Conservation (phyloP, 2,888 invertebrate genomes). For the Morinoia aosen region DNA sequence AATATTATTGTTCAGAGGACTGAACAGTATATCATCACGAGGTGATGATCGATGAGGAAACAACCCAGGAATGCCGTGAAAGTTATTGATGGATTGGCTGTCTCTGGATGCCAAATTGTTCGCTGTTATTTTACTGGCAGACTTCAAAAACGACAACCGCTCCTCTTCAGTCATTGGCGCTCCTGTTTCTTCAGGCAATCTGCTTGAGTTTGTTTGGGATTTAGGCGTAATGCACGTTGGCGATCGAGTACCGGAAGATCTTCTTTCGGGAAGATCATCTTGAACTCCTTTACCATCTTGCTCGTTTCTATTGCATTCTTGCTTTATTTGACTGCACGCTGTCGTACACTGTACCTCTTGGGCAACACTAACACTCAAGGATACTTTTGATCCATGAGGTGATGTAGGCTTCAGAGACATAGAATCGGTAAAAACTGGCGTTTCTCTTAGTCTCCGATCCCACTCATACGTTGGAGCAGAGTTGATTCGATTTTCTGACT, state of each 20-base stretch:
- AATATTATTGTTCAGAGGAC: slow-evolving; percentile 65
- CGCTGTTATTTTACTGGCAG: slow-evolving; percentile 57
- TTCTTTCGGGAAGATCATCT: not conserved
- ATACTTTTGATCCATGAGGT: slow-evolving; percentile 20
- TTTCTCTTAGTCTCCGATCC: slow-evolving; percentile 16
- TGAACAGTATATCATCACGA: slow-evolving; percentile 63
- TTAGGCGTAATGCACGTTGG: slow-evolving; percentile 20
- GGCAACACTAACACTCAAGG: slow-evolving; percentile 19
- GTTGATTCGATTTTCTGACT: slow-evolving; percentile 41
- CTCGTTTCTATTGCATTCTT: slow-evolving; percentile 1
- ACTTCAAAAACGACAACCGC: slow-evolving; percentile 62
- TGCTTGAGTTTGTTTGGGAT: not conserved
- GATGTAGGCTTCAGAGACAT: not conserved
- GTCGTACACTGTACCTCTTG: not conserved
- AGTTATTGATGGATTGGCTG: slow-evolving; percentile 31
- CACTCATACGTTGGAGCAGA: slow-evolving; percentile 18
- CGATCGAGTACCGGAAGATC: not conserved
- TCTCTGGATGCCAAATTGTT: slow-evolving; percentile 37
- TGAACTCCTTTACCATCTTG: not conserved
- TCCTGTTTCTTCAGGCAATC: slow-evolving; percentile 48
- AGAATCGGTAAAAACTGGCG: not conserved
- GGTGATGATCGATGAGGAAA: slow-evolving; percentile 55
- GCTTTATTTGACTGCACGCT: slow-evolving; percentile 1
- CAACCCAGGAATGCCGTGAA: slow-evolving; percentile 54
- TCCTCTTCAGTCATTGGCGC: slow-evolving; percentile 63